phyloP scores from a whole-genome alignment of 2,797 vertebrate genomes.

The Chrysocyon brachyurus region DNA sequence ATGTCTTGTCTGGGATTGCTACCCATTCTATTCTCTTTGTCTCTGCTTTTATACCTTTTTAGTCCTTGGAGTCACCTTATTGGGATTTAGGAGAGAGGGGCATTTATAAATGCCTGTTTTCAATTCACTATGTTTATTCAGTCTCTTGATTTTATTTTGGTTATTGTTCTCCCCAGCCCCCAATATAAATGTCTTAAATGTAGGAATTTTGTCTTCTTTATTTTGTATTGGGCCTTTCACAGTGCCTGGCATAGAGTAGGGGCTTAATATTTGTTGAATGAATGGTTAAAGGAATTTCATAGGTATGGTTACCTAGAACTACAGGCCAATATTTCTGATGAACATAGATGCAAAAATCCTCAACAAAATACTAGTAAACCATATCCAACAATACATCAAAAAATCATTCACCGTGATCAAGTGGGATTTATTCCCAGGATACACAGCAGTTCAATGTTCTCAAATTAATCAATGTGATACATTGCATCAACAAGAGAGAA shows the following conservation, averaged over 20 bases:
- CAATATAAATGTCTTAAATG: background rate
- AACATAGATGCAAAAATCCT: background rate
- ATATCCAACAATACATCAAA: background rate
- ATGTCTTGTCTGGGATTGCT: background rate
- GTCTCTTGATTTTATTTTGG: background rate
- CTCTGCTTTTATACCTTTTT: background rate
- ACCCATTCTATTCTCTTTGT: background rate
- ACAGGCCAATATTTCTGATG: background rate
- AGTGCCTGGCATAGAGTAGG: background rate
- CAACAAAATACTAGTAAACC: background rate
- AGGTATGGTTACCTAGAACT: background rate
- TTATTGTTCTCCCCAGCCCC: background rate
- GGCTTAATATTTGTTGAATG: background rate
- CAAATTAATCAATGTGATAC: background rate
- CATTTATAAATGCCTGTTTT: background rate
- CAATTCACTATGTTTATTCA: background rate
- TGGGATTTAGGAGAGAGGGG: background rate
- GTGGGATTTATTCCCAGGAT: background rate
- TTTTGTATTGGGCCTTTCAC: background rate
- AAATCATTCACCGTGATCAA: background rate
- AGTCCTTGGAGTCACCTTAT: background rate
- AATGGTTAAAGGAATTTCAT: conserved; percentile 13
- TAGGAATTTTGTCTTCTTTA: background rate
- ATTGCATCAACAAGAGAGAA: background rate
- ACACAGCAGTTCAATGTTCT: background rate